phyloP scores from a whole-genome alignment of 2,888 invertebrate genomes.

The Protophormia terraenovae region DNA sequence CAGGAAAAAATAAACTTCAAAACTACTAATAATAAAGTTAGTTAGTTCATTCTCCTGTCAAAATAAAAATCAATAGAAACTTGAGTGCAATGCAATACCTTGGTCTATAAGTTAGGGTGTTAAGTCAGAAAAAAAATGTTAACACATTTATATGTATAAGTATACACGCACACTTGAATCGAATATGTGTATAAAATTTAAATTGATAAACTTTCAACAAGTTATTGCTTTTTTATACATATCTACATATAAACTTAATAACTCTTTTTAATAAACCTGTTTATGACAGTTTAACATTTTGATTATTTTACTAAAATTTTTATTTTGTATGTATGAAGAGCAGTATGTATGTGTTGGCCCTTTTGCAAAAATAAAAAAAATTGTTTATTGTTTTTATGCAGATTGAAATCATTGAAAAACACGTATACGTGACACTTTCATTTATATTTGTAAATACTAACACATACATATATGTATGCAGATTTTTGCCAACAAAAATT shows the following conservation, averaged over 20 bases:
- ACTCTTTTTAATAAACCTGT: constrained; percentile 12
- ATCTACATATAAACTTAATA: constrained; percentile 3
- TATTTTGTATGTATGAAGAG: background rate
- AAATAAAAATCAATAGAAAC: constrained; percentile 37
- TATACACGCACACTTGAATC: background rate
- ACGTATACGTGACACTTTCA: constrained; percentile 61
- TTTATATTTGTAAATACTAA: constrained; percentile 6
- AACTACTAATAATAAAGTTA: constrained; percentile 24
- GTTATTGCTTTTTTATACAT: constrained; percentile 2
- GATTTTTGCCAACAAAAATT: constrained; percentile 38
- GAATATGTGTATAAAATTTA: background rate
- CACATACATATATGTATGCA: background rate
- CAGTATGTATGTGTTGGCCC: background rate
- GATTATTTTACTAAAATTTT: constrained; percentile 19
- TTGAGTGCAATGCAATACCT: background rate
- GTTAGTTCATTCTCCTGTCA: constrained; percentile 3
- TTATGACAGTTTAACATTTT: constrained; percentile 26
- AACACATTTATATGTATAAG: too few species aligned
- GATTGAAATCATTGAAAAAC: constrained; percentile 61
- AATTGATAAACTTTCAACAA: constrained; percentile 50
- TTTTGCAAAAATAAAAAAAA: background rate
- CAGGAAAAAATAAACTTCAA: background rate
- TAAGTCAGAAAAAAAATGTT: too few species aligned
- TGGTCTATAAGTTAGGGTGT: too few species aligned
- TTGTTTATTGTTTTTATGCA: constrained; percentile 56